A percentile compares a stretch with the other conserved stretches of the same genome.
Conservation (phyloP, 2,113 vertebrate genomes). For the Oryzias woworae region DNA sequence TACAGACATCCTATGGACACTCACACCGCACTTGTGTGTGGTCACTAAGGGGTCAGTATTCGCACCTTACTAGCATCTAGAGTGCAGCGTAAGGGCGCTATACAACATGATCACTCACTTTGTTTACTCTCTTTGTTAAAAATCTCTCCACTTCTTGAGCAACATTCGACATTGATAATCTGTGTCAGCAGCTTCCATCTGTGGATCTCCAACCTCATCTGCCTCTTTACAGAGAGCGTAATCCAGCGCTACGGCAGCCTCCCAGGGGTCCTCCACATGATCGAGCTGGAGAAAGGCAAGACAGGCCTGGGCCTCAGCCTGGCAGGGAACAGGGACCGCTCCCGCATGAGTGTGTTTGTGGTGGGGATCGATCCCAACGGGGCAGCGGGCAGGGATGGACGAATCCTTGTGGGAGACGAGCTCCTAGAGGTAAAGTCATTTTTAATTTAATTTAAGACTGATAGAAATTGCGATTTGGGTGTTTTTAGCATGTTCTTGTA, state of each 20-base stretch:
- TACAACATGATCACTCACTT: too few species aligned
- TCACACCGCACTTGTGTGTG: too few species aligned
- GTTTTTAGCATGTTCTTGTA: too few species aligned
- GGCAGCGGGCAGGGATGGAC: slow-evolving; percentile 90
- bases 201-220: slow-evolving; percentile 13
- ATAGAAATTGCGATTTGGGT: too few species aligned
- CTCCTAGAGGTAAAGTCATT: slow-evolving; percentile 85
- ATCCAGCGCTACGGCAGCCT: slow-evolving; percentile 87
- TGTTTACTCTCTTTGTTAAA: too few species aligned
- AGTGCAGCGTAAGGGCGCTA: too few species aligned
- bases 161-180: neutral
- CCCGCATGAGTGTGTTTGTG: slow-evolving; percentile 95
- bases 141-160: neutral
- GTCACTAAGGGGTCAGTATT: too few species aligned
- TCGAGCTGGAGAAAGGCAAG: slow-evolving; percentile 93
- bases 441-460: too few species aligned
- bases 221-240: slow-evolving; percentile 81
- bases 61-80: too few species aligned
- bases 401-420: slow-evolving; percentile 91
- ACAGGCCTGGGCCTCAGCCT: slow-evolving; percentile 95
- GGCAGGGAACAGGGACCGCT: slow-evolving; percentile 94
- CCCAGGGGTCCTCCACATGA: slow-evolving; percentile 86
- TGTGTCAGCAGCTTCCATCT: slow-evolving; percentile 35
- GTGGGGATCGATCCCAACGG: slow-evolving; percentile 95
- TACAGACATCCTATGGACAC: too few species aligned